Conservation (phyloP, 1,140 invertebrate genomes). For the Drosophila pseudoobscura region DNA sequence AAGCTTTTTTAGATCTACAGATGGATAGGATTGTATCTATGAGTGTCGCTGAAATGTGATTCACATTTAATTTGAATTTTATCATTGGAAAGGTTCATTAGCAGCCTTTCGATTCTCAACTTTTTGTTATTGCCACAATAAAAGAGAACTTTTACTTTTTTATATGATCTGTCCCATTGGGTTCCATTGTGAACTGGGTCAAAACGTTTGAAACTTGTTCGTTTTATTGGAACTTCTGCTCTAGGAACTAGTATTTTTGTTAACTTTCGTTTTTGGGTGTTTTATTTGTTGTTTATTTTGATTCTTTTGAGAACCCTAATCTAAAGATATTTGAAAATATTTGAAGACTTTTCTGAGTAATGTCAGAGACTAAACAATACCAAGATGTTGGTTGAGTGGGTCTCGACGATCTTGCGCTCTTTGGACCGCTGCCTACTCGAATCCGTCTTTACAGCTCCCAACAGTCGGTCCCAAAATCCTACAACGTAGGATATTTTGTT, state of each 20-base stretch:
- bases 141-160: conserved; percentile 32
- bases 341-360: no score
- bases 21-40: neutral
- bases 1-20: neutral
- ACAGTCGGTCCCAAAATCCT: no score
- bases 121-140: conserved; percentile 8
- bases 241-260: neutral
- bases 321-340: no score
- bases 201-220: conserved; percentile 1
- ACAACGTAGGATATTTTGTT: no score
- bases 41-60: conserved; percentile 1
- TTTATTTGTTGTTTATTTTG: neutral
- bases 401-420: no score
- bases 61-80: conserved; percentile 12
- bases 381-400: no score
- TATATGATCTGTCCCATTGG: conserved; percentile 3
- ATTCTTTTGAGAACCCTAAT: no score
- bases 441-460: no score
- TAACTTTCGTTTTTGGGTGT: neutral
- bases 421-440: no score
- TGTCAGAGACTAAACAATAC: no score
- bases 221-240: neutral
- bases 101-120: neutral
- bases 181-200: conserved; percentile 16
- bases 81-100: conserved; percentile 6